Evolutionary conservation across 2,888 invertebrate species (phyloP).

Genomic region (Sphaeridia pumilis): DNA sequence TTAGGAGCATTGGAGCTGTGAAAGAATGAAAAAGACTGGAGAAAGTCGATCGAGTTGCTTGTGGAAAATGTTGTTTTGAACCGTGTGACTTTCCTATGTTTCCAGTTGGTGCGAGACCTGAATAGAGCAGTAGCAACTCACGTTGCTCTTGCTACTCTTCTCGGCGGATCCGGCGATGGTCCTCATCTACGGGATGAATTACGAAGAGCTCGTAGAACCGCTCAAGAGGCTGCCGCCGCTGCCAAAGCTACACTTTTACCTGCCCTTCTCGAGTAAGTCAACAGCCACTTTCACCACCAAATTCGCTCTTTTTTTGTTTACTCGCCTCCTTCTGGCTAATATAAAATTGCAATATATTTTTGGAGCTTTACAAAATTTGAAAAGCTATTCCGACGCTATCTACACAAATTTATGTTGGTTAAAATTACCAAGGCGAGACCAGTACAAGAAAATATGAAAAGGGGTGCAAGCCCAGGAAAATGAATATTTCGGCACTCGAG

Average conservation of each 20-base stretch:
- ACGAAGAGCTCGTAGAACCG: conserved; percentile 37
- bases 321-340: too few species aligned
- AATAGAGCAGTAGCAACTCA: conserved; percentile 37
- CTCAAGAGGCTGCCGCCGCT: conserved; percentile 37
- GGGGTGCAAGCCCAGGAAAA: too few species aligned
- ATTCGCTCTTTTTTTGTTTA: too few species aligned
- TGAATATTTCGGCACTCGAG: too few species aligned
- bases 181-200: conserved; percentile 38
- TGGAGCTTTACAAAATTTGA: too few species aligned
- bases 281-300: too few species aligned
- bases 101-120: conserved; percentile 37
- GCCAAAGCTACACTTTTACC: conserved; percentile 36
- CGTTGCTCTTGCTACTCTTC: conserved; percentile 21
- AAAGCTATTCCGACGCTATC: too few species aligned
- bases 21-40: neutral
- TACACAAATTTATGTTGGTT: too few species aligned
- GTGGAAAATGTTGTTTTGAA: neutral
- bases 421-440: too few species aligned
- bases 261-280: conserved; percentile 37
- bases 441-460: too few species aligned
- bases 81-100: conserved; percentile 19
- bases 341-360: too few species aligned
- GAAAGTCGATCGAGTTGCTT: neutral
- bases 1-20: neutral
- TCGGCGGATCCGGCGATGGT: conserved; percentile 38